A percentile compares a stretch with the other conserved stretches of the same genome.
Evolutionary conservation across 2,888 invertebrate species (phyloP).

Genomic region (Eledone cirrhosa): DNA sequence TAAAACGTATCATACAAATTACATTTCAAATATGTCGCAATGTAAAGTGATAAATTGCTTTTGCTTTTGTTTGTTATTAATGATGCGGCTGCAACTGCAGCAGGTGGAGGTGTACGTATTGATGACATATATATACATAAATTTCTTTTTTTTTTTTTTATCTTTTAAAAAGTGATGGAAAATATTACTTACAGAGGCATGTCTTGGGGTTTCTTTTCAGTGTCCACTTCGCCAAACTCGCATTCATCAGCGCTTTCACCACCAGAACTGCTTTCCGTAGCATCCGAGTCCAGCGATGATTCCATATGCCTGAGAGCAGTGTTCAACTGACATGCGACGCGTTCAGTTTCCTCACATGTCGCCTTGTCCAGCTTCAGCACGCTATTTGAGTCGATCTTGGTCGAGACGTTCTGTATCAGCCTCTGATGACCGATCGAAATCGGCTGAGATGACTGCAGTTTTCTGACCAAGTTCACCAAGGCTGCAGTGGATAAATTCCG

Average conservation of each 20-base stretch:
- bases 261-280: conserved; percentile 91
- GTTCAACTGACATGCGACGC: conserved; percentile 76
- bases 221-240: conserved; percentile 38
- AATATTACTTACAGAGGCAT: conserved; percentile 30
- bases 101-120: too few species aligned
- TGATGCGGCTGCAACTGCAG: too few species aligned
- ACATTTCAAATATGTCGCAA: too few species aligned
- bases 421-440: conserved; percentile 33
- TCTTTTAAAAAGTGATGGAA: neutral
- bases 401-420: conserved; percentile 35
- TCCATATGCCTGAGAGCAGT: conserved; percentile 80
- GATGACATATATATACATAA: neutral
- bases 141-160: neutral
- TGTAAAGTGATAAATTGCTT: too few species aligned
- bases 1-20: too few species aligned
- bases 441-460: conserved; percentile 69
- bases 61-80: too few species aligned
- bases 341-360: conserved; percentile 71
- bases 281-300: conserved; percentile 86
- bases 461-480: conserved; percentile 72
- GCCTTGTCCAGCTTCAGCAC: conserved; percentile 55
- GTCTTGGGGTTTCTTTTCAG: conserved; percentile 25
- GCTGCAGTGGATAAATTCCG: conserved; percentile 69
- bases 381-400: conserved; percentile 39
- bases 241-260: conserved; percentile 93